These are phyloP conservation scores for Blastobasis adustella DNA, from an alignment of 2,888 invertebrate species.

Conservation along the genomic window DNA sequence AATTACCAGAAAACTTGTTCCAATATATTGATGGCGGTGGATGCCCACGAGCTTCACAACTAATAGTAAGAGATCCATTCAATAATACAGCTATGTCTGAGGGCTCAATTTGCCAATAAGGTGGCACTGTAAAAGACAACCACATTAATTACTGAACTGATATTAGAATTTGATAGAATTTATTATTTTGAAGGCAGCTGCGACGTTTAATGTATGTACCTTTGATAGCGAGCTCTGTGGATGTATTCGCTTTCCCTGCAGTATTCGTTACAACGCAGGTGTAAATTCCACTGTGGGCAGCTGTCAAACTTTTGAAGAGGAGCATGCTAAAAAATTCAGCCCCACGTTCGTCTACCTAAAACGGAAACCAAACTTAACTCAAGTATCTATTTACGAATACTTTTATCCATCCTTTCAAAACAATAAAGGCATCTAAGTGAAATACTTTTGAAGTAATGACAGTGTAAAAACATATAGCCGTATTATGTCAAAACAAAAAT, in stretches of 20 bases:
- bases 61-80: conserved; percentile 82
- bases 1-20: conserved; percentile 82
- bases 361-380: not conserved
- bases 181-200: not conserved
- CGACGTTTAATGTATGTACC: conserved; percentile 55
- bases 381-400: too few species aligned
- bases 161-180: too few species aligned
- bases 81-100: conserved; percentile 82
- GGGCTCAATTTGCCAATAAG: conserved; percentile 85
- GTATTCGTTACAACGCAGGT: conserved; percentile 83
- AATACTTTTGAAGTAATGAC: too few species aligned
- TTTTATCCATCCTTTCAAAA: too few species aligned
- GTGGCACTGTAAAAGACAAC: conserved; percentile 78
- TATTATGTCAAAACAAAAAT: too few species aligned
- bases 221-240: conserved; percentile 82
- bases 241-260: conserved; percentile 82
- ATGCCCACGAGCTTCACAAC: conserved; percentile 87
- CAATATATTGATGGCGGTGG: conserved; percentile 83
- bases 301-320: conserved; percentile 81
- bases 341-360: conserved; percentile 78
- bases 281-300: conserved; percentile 81
- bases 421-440: too few species aligned
- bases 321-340: conserved; percentile 83
- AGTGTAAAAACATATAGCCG: too few species aligned
- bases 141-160: not conserved